phyloP scores from a whole-genome alignment of 2,888 invertebrate species.

The Callosobruchus maculatus region DNA sequence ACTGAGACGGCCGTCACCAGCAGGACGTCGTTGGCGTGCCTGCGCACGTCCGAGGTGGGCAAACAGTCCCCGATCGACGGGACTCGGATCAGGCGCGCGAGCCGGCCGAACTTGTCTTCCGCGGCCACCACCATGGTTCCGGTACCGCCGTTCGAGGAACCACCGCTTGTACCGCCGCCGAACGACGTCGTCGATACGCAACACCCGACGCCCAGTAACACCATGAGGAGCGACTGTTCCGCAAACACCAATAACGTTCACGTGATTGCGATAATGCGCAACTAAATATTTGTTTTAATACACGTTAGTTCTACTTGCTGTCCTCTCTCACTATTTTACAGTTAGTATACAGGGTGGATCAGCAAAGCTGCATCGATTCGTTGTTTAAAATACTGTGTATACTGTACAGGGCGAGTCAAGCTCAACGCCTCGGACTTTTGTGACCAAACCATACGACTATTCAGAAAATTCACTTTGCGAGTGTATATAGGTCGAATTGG shows the following conservation, averaged over 20 bases:
- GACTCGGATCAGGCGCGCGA: slow-evolving; percentile 19
- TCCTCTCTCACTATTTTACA: background rate
- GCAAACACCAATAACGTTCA: background rate
- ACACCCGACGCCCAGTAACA: slow-evolving; percentile 14
- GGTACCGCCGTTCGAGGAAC: background rate
- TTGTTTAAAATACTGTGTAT: no score
- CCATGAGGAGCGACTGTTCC: slow-evolving; percentile 9
- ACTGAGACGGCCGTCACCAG: slow-evolving; percentile 34
- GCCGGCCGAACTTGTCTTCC: slow-evolving; percentile 14
- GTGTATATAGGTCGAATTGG: no score
- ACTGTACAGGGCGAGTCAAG: no score
- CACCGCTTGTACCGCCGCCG: background rate
- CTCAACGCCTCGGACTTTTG: no score
- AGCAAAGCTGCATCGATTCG: no score
- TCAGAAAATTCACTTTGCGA: no score
- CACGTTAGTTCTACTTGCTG: background rate
- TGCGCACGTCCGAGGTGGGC: slow-evolving; percentile 21
- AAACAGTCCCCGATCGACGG: slow-evolving; percentile 45
- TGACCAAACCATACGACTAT: no score
- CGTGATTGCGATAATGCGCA: background rate
- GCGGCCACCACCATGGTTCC: slow-evolving; percentile 30
- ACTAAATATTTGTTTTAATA: background rate
- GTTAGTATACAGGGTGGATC: background rate
- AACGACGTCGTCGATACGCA: slow-evolving; percentile 9
- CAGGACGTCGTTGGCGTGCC: slow-evolving; percentile 30